Evolutionary conservation across 2,113 vertebrate genomes (phyloP).

Genomic region (Petromus typicus): DNA sequence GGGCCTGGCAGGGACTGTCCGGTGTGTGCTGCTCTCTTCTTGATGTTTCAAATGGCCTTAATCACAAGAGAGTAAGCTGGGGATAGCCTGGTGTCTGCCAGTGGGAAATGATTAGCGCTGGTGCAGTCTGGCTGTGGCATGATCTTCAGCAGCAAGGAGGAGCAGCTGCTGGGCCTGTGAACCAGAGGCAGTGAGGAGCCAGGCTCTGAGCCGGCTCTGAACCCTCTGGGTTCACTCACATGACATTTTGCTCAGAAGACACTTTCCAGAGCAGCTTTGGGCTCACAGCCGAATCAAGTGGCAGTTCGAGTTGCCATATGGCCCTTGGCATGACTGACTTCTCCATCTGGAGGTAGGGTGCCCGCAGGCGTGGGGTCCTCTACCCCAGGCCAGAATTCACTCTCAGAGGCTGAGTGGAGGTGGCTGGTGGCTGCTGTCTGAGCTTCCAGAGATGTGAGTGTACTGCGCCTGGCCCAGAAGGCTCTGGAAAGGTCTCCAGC

Average conservation of each 20-base stretch:
- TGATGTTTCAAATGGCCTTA: neutral
- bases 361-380: fast-evolving
- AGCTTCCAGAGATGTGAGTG: neutral
- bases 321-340: fast-evolving
- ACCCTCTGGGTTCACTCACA: fast-evolving
- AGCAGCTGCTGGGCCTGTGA: fast-evolving
- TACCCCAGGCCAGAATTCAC: fast-evolving
- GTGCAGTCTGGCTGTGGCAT: fast-evolving
- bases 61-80: neutral
- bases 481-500: neutral
- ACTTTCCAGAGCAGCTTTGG: neutral
- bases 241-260: neutral
- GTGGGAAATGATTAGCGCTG: neutral
- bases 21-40: neutral
- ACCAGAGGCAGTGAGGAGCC: neutral
- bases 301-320: fast-evolving
- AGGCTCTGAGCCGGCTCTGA: fast-evolving
- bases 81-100: neutral
- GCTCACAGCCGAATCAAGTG: neutral
- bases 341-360: neutral
- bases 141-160: neutral
- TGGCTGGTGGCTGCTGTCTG: neutral
- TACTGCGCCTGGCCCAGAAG: neutral
- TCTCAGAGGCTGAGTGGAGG: neutral
- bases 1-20: neutral